Evolutionary conservation across 37 sponge, comb jelly and placozoan species (phyloP).

Genomic region (Tethya wilhelma): DNA sequence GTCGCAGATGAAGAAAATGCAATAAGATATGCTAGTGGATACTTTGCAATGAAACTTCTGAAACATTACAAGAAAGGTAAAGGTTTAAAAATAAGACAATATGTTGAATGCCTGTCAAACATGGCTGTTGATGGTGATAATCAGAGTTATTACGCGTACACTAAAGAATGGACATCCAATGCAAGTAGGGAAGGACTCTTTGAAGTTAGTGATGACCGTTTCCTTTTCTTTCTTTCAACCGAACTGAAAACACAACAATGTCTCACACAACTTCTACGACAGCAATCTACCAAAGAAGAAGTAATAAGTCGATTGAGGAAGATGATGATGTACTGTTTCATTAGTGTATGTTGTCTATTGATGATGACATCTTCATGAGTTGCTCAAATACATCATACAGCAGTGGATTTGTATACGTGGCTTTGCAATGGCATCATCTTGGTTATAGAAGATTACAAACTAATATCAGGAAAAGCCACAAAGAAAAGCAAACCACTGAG

Average conservation of each 20-base stretch:
- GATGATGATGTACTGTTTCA: constrained; percentile 1
- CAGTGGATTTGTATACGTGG: background rate
- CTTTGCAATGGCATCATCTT: background rate
- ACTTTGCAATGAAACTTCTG: constrained; percentile 8
- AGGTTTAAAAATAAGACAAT: background rate
- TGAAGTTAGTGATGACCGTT: background rate
- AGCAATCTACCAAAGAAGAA: background rate
- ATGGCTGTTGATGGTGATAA: constrained; percentile 9
- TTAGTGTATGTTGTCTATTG: background rate
- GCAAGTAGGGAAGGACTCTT: constrained; percentile 11
- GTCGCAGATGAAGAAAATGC: constrained; percentile 19
- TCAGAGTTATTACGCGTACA: background rate
- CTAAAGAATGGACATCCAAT: background rate
- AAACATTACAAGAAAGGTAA: background rate
- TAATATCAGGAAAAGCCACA: background rate
- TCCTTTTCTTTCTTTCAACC: background rate
- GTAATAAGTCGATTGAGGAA: background rate
- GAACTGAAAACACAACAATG: background rate
- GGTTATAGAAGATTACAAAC: background rate
- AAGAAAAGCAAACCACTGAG: background rate
- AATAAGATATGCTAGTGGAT: constrained; percentile 22
- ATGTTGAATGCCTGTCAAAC: constrained; percentile 4
- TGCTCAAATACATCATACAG: background rate
- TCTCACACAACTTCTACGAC: background rate
- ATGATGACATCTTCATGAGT: background rate